phyloP scores from a whole-genome alignment of 2,113 vertebrate species.

The Antidorcas marsupialis region DNA sequence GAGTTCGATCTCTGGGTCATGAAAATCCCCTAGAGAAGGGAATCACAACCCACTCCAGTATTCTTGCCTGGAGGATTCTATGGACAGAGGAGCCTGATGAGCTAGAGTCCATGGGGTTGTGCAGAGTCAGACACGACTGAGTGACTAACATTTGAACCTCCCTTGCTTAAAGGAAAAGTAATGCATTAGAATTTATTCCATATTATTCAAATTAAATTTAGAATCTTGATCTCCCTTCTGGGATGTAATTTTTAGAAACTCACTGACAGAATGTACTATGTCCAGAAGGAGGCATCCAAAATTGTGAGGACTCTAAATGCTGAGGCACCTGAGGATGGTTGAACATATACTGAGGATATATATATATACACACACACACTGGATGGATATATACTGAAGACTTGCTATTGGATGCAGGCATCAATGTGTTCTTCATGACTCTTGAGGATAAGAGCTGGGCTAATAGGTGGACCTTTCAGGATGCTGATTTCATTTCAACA shows the following conservation, averaged over 20 bases:
- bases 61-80: neutral
- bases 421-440: neutral
- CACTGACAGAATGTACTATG: neutral
- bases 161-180: neutral
- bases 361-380: neutral
- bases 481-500: conserved; percentile 6
- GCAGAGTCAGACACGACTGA: neutral
- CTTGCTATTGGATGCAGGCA: neutral
- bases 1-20: neutral
- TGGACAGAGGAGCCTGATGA: neutral
- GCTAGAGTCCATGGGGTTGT: neutral
- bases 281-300: neutral
- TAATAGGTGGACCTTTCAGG: neutral
- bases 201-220: neutral
- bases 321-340: neutral
- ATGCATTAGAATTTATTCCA: neutral
- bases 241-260: neutral
- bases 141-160: neutral
- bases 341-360: neutral
- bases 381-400: neutral
- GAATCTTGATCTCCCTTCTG: neutral
- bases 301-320: neutral
- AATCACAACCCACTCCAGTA: neutral
- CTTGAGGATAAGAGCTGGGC: neutral
- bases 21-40: neutral